Base-by-base conservation (phyloP, 2,797 vertebrate genomes). In the Sternarchorhynchus goeldii region DNA sequence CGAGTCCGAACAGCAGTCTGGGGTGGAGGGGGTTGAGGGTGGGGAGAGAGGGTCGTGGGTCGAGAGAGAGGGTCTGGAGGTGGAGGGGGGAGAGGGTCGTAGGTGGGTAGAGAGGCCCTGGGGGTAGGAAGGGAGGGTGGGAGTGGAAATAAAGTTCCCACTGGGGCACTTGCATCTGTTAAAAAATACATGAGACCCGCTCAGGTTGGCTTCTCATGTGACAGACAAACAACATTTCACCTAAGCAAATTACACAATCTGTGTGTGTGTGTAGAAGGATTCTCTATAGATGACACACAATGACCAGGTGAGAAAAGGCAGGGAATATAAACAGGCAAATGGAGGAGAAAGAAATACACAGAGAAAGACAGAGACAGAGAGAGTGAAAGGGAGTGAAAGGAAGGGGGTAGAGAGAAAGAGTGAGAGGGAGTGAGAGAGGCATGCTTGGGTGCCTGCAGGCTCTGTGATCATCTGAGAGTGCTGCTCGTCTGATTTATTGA, bases 171-270 rank as follows among this genome's bases (percentile, higher is more conserved):
- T 45, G 21, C 57, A 76, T 57, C 72, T 83, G 62, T 39, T 83
- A 76, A 75, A 74, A 78, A 75, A 83, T 75, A 74, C 75, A 75
- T 78, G 75, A 83, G 75, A 60, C 50, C 41, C 21, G 75, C 59
- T 45, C 70, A 72, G 66, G 31, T 29, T 56, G 69, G 41, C 73
- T 63, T 50, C 73, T 50, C 59, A 39, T 16, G 64, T 72, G 53
- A 75, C 82, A 81, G 59, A 25, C 45, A 34, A 70, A 67, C 65
- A 12, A 21, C 36, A 45, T 77, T 71, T 16, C 53, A 76, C 53
- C 79, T 80, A 34, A 76, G n/a, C 18, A 12, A 80, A 59, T 72
- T 32, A 34, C 20, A 41, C 36, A 45, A 5, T 1, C 10, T 67
- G 66, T 69, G n/a, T 41, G n/a, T 60, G 32, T 31, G 72, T n/a